Evolutionary conservation across 2,888 invertebrate species (phyloP).

Genomic region (Lycophotia porphyrea): DNA sequence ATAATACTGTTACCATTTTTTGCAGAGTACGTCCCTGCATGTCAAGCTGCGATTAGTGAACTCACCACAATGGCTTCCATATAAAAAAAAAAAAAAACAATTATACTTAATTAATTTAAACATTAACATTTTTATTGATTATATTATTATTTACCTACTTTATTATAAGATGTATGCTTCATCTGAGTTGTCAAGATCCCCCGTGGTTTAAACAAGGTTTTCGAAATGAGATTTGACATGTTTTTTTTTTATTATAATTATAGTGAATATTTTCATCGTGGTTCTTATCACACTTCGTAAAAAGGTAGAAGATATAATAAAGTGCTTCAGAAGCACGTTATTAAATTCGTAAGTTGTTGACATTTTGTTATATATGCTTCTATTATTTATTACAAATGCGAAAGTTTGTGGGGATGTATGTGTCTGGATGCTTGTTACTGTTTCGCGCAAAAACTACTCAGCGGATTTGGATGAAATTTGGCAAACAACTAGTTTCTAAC

Average conservation of each 20-base stretch:
- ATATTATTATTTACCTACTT: slow-evolving; percentile 7
- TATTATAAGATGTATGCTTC: background rate
- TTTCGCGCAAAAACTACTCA: too few species aligned
- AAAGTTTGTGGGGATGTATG: too few species aligned
- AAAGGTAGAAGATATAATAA: background rate
- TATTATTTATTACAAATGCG: too few species aligned
- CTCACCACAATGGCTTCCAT: slow-evolving; percentile 20
- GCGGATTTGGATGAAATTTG: too few species aligned
- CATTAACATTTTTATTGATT: slow-evolving; percentile 62
- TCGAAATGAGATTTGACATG: slow-evolving; percentile 5
- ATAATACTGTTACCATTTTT: background rate
- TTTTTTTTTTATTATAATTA: background rate
- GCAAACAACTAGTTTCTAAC: too few species aligned
- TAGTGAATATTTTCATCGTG: background rate
- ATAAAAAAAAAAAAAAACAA: slow-evolving; percentile 43
- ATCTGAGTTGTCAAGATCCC: slow-evolving; percentile 8
- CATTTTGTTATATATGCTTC: background rate
- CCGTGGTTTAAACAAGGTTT: slow-evolving; percentile 23
- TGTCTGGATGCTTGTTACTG: too few species aligned
- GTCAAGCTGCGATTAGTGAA: slow-evolving; percentile 33
- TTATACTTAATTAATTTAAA: slow-evolving; percentile 40
- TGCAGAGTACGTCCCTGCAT: slow-evolving; percentile 39
- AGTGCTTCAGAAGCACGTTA: background rate
- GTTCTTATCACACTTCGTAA: slow-evolving; percentile 19
- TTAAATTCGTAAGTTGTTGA: background rate